Evolutionary conservation across 2,797 vertebrate genomes (phyloP).

Genomic region (Notamacropus eugenii): DNA sequence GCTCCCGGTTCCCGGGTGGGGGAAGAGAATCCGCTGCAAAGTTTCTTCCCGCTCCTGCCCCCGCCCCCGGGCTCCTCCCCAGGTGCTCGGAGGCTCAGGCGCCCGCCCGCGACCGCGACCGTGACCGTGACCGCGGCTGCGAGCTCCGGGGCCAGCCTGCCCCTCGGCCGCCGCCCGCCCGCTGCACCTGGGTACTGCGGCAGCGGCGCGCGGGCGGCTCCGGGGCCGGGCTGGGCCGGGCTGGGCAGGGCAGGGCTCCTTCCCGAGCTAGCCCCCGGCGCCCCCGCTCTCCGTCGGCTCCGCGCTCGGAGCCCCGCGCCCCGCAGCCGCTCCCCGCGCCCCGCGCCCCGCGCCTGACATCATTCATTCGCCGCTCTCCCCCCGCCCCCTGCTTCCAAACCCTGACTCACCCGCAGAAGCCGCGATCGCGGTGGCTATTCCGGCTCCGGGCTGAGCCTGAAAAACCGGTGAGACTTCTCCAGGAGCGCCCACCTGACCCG

Average conservation of each 20-base stretch:
- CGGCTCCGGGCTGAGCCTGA: conserved; percentile 65
- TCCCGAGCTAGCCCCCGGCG: conserved; percentile 11
- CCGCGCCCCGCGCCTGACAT: conserved; percentile 77
- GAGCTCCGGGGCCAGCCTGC: conserved; percentile 3
- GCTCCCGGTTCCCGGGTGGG: conserved; percentile 29
- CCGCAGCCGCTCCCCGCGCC: conserved; percentile 14
- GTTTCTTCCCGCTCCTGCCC: conserved; percentile 72
- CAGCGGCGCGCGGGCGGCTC: neutral
- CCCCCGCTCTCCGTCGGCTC: conserved; percentile 55
- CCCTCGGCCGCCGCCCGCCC: conserved; percentile 48
- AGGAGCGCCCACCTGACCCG: neutral
- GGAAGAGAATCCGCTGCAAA: conserved; percentile 77
- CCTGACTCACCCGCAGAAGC: conserved; percentile 79
- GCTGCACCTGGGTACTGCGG: conserved; percentile 50
- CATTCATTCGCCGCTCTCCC: conserved; percentile 79
- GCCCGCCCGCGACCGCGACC: conserved; percentile 10
- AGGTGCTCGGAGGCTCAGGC: conserved; percentile 13
- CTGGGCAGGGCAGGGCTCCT: neutral
- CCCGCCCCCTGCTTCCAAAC: conserved; percentile 74
- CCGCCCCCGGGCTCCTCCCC: conserved; percentile 9
- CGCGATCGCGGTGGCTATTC: neutral
- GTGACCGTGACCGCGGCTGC: neutral
- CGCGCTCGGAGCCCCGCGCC: conserved; percentile 5
- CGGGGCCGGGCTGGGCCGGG: conserved; percentile 29
- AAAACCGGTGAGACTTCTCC: conserved; percentile 73